phyloP scores from a whole-genome alignment of 1,140 invertebrate species.

The Pseudoatta argentina region DNA sequence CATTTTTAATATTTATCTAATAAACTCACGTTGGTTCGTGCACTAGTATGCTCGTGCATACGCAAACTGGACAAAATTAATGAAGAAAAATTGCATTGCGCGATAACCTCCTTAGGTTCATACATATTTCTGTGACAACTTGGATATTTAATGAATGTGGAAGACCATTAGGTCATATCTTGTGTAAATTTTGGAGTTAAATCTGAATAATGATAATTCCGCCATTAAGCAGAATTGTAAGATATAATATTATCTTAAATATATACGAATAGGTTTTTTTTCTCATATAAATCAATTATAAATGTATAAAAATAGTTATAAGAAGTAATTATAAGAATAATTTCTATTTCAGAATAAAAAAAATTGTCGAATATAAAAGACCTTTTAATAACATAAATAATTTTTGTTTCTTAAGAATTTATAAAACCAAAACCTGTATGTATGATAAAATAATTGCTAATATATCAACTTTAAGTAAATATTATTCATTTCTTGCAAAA shows the following conservation, averaged over 20 bases:
- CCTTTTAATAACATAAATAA: background rate
- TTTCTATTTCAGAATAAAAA: background rate
- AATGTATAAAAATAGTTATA: conserved; percentile 8
- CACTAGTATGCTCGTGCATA: conserved; percentile 23
- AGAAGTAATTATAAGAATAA: background rate
- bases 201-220: conserved; percentile 28
- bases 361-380: background rate
- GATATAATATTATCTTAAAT: conserved; percentile 20
- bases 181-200: conserved; percentile 32
- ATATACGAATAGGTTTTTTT: background rate
- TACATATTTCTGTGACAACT: conserved; percentile 43
- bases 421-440: background rate
- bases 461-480: background rate
- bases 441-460: background rate
- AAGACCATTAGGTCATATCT: conserved; percentile 23
- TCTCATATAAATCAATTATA: background rate
- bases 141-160: conserved; percentile 38
- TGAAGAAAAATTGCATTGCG: conserved; percentile 41
- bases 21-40: background rate
- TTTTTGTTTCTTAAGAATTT: background rate
- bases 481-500: background rate
- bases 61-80: conserved; percentile 37
- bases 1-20: conserved; percentile 50
- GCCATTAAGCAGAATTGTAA: conserved; percentile 13
- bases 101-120: conserved; percentile 30